Evolutionary conservation across 2,797 vertebrate genomes (phyloP).

Genomic region (Aplochiton taeniatus): DNA sequence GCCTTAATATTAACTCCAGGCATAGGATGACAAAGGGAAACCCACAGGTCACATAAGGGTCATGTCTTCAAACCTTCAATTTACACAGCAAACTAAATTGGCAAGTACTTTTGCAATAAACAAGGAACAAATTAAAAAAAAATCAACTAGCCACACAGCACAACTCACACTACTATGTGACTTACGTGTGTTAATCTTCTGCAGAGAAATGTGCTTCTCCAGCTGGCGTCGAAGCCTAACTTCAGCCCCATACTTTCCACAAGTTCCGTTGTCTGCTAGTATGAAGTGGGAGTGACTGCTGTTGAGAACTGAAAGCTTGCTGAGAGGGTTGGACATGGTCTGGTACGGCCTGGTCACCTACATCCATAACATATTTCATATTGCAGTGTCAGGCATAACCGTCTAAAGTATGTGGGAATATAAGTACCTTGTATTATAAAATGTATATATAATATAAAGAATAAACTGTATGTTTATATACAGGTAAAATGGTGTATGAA

Average conservation of each 20-base stretch:
- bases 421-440: no score
- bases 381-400: no score
- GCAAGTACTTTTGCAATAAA: no score
- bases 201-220: slow-evolving; percentile 95
- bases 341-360: slow-evolving; percentile 91
- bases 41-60: slow-evolving; percentile 82
- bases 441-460: no score
- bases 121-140: no score
- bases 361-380: not conserved
- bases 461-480: no score
- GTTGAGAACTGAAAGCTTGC: slow-evolving; percentile 90
- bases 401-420: no score
- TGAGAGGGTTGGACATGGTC: slow-evolving; percentile 94
- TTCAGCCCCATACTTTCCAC: slow-evolving; percentile 92
- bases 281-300: slow-evolving; percentile 95
- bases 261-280: slow-evolving; percentile 89
- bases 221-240: slow-evolving; percentile 88
- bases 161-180: slow-evolving; percentile 22
- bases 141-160: no score
- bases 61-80: not conserved
- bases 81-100: no score
- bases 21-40: slow-evolving; percentile 99
- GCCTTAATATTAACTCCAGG: slow-evolving; percentile 87
- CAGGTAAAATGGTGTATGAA: no score
- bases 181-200: slow-evolving; percentile 98